Conservation (phyloP, 2,797 vertebrate species). For the Setipinna tenuifilis region DNA sequence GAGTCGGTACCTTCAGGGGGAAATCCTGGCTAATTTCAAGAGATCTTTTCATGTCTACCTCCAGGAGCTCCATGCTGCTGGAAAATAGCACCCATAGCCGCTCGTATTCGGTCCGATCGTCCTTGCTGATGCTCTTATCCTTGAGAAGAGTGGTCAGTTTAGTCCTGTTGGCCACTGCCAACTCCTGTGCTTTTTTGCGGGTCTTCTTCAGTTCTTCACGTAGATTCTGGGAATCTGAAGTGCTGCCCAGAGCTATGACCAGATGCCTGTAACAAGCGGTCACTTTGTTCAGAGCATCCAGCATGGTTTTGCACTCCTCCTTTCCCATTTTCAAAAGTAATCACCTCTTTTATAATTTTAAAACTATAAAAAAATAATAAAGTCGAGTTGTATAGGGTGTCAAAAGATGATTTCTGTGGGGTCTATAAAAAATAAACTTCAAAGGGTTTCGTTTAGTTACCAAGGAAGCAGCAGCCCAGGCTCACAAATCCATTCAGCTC, state of each 20-base stretch:
- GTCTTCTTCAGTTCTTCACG: constrained; percentile 92
- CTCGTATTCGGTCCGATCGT: constrained; percentile 91
- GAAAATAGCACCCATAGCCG: constrained; percentile 96
- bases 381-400: constrained; percentile 8
- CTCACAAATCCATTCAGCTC: constrained; percentile 67
- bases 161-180: constrained; percentile 86
- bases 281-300: constrained; percentile 93
- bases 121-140: constrained; percentile 83
- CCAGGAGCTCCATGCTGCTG: constrained; percentile 93
- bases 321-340: constrained; percentile 78
- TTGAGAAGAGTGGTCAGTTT: constrained; percentile 87
- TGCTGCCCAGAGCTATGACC: constrained; percentile 92
- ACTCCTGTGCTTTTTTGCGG: constrained; percentile 91
- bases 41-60: constrained; percentile 93
- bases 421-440: constrained; percentile 39
- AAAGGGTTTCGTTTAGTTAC: constrained; percentile 40
- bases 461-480: constrained; percentile 55
- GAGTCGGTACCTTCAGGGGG: constrained; percentile 87
- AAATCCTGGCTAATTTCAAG: constrained; percentile 91
- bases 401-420: constrained; percentile 33
- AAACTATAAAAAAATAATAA: constrained; percentile 3
- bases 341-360: neutral
- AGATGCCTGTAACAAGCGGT: constrained; percentile 94
- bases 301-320: constrained; percentile 93
- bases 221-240: constrained; percentile 93